phyloP scores from a whole-genome alignment of 2,888 invertebrate genomes.

The Cataglyphis albicans region DNA sequence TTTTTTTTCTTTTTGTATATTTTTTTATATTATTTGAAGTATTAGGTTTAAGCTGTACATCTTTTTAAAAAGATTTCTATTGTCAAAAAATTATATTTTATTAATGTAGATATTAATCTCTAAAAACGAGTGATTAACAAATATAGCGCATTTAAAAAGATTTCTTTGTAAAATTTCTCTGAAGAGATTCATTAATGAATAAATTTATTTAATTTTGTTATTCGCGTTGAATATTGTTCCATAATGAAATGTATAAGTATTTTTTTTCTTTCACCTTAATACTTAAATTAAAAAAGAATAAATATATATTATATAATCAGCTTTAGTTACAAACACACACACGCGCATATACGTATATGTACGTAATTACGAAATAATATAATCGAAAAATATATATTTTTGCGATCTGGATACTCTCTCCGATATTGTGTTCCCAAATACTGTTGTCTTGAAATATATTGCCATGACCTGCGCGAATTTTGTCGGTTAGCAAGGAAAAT shows the following conservation, averaged over 20 bases:
- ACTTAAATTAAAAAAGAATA: not conserved
- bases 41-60: not conserved
- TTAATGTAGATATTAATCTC: not conserved
- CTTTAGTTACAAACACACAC: not conserved
- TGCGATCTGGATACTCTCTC: not conserved
- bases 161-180: not conserved
- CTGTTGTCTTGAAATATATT: constrained; percentile 28
- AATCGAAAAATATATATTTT: not conserved
- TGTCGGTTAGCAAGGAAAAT: constrained; percentile 33
- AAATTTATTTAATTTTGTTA: constrained; percentile 1
- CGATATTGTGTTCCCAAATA: not conserved
- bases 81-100: not conserved
- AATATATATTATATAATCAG: constrained; percentile 7
- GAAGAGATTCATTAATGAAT: not conserved
- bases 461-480: not conserved
- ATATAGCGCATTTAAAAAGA: not conserved
- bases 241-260: not conserved
- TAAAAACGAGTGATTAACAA: not conserved
- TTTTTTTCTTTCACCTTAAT: not conserved
- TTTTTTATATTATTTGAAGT: not conserved
- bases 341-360: not conserved
- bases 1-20: not conserved
- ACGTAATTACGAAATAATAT: not conserved
- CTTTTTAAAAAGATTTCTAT: not conserved
- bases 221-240: not conserved